A percentile compares a stretch with the other conserved stretches of the same genome.
These are phyloP conservation scores for Spea bombifrons DNA, from an alignment of 2,113 vertebrate species.

Conservation along the genomic window DNA sequence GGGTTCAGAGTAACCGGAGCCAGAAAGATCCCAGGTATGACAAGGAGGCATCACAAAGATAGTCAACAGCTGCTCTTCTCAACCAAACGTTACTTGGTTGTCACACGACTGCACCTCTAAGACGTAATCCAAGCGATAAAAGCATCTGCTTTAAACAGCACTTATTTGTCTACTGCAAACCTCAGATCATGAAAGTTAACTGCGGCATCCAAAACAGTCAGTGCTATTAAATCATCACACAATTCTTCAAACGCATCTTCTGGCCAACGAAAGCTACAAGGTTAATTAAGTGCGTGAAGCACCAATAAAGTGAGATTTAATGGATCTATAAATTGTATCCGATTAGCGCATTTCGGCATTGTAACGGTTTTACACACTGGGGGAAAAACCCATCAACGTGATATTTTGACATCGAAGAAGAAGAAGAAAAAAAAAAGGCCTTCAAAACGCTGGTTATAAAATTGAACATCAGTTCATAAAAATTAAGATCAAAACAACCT, in stretches of 20 bases:
- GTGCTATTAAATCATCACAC: conserved; percentile 35
- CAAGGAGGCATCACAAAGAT: no score
- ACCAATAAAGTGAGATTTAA: conserved; percentile 41
- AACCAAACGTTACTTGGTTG: no score
- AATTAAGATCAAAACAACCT: no score
- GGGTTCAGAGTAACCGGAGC: no score
- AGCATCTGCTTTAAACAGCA: neutral
- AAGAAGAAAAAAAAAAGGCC: no score
- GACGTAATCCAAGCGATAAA: no score
- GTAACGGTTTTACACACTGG: conserved; percentile 8
- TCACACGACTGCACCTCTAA: no score
- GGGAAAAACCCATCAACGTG: conserved; percentile 9
- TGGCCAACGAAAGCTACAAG: conserved; percentile 38
- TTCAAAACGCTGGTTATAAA: no score
- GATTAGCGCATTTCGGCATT: conserved; percentile 32
- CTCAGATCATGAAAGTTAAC: conserved; percentile 20
- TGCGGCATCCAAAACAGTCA: conserved; percentile 28
- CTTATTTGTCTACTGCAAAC: neutral
- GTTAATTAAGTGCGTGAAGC: conserved; percentile 44
- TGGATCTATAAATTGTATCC: conserved; percentile 39
- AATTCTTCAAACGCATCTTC: conserved; percentile 35
- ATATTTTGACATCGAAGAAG: conserved; percentile 1
- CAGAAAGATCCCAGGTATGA: no score
- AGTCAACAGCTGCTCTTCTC: no score
- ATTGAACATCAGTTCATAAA: no score